Evolutionary conservation across 2,113 vertebrate species (phyloP).

Genomic region (Tretioscincus oriximinensis): DNA sequence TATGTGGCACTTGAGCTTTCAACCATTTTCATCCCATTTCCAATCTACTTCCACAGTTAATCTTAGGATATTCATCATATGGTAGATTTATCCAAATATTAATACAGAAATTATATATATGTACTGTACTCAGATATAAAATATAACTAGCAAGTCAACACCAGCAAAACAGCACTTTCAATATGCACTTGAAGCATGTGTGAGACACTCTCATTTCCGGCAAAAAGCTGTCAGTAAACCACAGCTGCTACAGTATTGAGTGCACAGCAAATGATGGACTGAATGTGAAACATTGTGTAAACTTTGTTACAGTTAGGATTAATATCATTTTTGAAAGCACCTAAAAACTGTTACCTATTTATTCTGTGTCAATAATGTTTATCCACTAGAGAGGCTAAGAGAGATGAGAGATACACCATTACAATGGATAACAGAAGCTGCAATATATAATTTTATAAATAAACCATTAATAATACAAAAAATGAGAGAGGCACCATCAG

Average conservation of each 20-base stretch:
- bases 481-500: too few relatives aligned
- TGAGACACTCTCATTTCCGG: conserved; percentile 52
- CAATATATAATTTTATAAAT: too few relatives aligned
- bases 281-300: conserved; percentile 28
- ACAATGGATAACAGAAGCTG: too few relatives aligned
- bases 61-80: neutral
- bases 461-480: too few relatives aligned
- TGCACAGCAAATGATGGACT: conserved; percentile 29
- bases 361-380: too few relatives aligned
- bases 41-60: neutral
- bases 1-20: too few relatives aligned
- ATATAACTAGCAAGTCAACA: neutral
- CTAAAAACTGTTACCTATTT: too few relatives aligned
- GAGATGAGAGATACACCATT: too few relatives aligned
- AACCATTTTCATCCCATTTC: too few relatives aligned
- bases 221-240: conserved; percentile 48
- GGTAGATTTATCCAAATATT: neutral
- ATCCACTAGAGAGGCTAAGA: too few relatives aligned
- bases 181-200: conserved; percentile 18
- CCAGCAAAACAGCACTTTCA: neutral
- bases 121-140: neutral
- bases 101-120: accelerated
- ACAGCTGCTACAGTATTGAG: conserved; percentile 36
- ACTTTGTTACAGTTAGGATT: conserved; percentile 28
- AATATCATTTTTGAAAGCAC: neutral